Evolutionary conservation across 2,797 vertebrate species (phyloP).

Genomic region (Labroides dimidiatus): DNA sequence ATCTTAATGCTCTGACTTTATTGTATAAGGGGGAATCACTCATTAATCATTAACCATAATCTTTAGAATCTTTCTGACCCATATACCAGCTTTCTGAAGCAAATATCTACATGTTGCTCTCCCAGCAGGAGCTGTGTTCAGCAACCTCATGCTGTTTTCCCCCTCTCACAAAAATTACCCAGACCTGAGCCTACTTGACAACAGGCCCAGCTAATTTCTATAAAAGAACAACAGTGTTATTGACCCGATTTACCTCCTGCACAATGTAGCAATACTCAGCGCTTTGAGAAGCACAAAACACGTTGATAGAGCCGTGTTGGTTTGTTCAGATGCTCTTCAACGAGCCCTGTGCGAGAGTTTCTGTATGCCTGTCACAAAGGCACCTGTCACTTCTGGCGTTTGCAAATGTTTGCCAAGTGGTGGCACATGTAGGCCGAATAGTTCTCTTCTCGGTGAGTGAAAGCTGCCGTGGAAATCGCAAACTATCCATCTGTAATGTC

Average conservation of each 20-base stretch:
- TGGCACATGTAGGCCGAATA: slow-evolving; percentile 13
- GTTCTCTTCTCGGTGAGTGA: slow-evolving; percentile 2
- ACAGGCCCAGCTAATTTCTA: slow-evolving; percentile 24
- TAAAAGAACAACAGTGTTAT: neutral
- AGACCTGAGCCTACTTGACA: slow-evolving; percentile 6
- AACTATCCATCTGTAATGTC: slow-evolving; percentile 11
- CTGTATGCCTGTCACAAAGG: slow-evolving; percentile 1
- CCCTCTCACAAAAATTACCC: slow-evolving; percentile 2
- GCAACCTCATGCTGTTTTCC: slow-evolving; percentile 9
- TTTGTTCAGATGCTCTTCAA: slow-evolving; percentile 7
- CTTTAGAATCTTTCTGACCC: slow-evolving; percentile 6
- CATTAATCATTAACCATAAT: slow-evolving; percentile 12
- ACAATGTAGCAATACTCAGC: neutral
- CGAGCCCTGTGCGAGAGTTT: neutral
- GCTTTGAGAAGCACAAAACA: neutral
- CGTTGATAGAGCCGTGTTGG: neutral
- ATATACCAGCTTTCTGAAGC: neutral
- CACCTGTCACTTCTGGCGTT: slow-evolving; percentile 5
- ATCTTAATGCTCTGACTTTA: no score
- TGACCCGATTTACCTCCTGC: neutral
- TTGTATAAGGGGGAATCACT: neutral
- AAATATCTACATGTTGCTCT: neutral
- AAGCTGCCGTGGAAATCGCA: slow-evolving; percentile 11
- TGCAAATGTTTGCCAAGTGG: slow-evolving; percentile 20
- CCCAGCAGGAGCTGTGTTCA: slow-evolving; percentile 10